Evolutionary conservation across 2,797 vertebrate genomes (phyloP), one percentile per base, ranked within the genome.

Genomic region (Myoxocephalus aenaeus): DNA sequence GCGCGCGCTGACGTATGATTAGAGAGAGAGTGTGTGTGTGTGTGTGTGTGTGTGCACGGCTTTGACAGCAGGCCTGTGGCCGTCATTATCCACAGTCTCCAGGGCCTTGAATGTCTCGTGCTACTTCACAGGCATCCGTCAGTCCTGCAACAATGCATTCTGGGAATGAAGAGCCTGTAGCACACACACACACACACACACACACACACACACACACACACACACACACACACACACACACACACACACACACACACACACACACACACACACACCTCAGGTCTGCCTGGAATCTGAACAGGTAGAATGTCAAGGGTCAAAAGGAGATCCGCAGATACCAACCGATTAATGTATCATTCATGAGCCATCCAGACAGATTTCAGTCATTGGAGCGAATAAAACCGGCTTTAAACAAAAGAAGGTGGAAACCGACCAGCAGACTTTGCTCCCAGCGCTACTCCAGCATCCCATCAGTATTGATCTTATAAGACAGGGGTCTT

Each of bases 51-150:
- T 34, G 5, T 40, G 34, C 25, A 12, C 12, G 18, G 20, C 7
- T 73, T 8, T 58, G 27, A 40, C 27, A 64, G 32, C 59, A 29
- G 67, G 0, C 32, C 59, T 29, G 34, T 44, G 59, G 44, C 9
- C 34, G 7, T 25, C 34, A 57, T 68, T 66, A 57, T 15, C 57
- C 80, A 71, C 50, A 17, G 25, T 62, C 51, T 51, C 50, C 0
- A 0, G n/a, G 42, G 73, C 34, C 63, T 50, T 42, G 12, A 5
- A 42, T 5, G 70, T 34, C 32, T 70, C 18, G 34, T 56, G 53
- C 57, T 34, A 54, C 56, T 64, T 84, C 40, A 74, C 70, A 38
- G 5, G 36, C 34, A 7, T 34, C 34, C 34, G 46, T 13, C 50
- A 65, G 46, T 29, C 25, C 22, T 6, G 51, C 44, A 71, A 69